Base-by-base conservation (phyloP, 1,140 invertebrate genomes). In the Trachymyrmex cornetzi region DNA sequence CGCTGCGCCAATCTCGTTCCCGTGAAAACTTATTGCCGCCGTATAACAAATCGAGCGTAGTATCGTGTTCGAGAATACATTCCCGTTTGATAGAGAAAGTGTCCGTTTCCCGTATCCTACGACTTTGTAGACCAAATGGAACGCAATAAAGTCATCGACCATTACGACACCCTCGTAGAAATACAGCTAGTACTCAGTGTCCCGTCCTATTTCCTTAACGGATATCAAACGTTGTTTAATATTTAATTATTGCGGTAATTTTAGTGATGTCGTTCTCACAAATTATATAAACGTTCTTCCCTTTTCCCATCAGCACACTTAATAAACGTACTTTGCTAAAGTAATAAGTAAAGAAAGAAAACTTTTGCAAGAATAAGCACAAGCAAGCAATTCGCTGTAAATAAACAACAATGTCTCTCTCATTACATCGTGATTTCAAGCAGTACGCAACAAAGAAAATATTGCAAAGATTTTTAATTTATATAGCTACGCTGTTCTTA, bases 91-190 rank as follows among this genome's bases (percentile, higher is more conserved):
- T 66, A 72, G 75, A 81, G 85, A 50, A 86, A 86, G 91, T 87
- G 90, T 89, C 87, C 89, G 80, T 92, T 91, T 91, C 88, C 85
- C 85, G 89, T 91, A 89, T 91, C 85, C 89, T 85, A 89, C 85
- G 61, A 67, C 75, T 44, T 44, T 44, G 38, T 44, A 24, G 64
- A 86, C 44, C 87, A 84, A 92, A 85, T 90, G 88, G 75, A 84
- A 67, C 77, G 88, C 87, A 90, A 92, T 92, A 92, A 92, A 92
- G 90, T 92, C 87, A 92, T 92, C 91, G 92, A 87, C 88, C 85
- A 89, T 92, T 92, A 92, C 89, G 87, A 87, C 84, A 90, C 87
- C 87, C 86, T 44, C 69, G 69, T n/a, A 48, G 38, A 61, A 34
- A 74, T 50, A 38, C 38, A 48, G 24, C 16, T 44, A 4, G 14